Evolutionary conservation across 2,888 invertebrate species (phyloP).

Genomic region (Petrophora chlorosata): DNA sequence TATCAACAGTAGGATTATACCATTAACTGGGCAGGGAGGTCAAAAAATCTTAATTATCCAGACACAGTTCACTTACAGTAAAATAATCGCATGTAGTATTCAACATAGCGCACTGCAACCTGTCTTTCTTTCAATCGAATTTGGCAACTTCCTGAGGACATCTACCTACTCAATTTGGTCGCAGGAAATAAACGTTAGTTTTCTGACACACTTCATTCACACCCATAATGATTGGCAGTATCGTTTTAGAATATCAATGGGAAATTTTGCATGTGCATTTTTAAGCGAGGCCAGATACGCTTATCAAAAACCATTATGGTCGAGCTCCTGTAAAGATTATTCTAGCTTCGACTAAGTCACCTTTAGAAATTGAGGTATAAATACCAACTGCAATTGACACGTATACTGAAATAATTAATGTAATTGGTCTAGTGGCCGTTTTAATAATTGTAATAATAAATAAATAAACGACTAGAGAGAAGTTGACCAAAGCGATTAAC

Average conservation of each 20-base stretch:
- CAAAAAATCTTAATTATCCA: too few relatives aligned
- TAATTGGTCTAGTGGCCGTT: too few relatives aligned
- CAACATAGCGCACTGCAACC: slow-evolving; percentile 9
- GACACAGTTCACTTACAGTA: too few relatives aligned
- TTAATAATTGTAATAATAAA: too few relatives aligned
- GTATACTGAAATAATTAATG: too few relatives aligned
- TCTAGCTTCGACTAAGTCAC: not conserved
- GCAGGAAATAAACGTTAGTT: slow-evolving; percentile 33
- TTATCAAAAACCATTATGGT: slow-evolving; percentile 2
- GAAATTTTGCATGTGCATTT: slow-evolving; percentile 5
- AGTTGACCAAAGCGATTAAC: too few relatives aligned
- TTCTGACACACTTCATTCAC: slow-evolving; percentile 30
- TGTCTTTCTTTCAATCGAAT: slow-evolving; percentile 23
- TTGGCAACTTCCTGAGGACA: slow-evolving; percentile 36
- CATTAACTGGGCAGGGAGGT: too few relatives aligned
- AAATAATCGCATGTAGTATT: slow-evolving; percentile 5
- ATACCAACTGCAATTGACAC: too few relatives aligned
- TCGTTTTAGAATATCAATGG: slow-evolving; percentile 20
- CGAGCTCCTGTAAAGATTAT: not conserved
- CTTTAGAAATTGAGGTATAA: too few relatives aligned
- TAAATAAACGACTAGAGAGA: too few relatives aligned
- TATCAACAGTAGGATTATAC: too few relatives aligned
- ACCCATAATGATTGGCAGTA: slow-evolving; percentile 20
- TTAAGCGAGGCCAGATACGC: not conserved
- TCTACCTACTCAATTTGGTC: slow-evolving; percentile 23